phyloP scores from a whole-genome alignment of 2,113 vertebrate species.

The Trichomycterus rosablanca region DNA sequence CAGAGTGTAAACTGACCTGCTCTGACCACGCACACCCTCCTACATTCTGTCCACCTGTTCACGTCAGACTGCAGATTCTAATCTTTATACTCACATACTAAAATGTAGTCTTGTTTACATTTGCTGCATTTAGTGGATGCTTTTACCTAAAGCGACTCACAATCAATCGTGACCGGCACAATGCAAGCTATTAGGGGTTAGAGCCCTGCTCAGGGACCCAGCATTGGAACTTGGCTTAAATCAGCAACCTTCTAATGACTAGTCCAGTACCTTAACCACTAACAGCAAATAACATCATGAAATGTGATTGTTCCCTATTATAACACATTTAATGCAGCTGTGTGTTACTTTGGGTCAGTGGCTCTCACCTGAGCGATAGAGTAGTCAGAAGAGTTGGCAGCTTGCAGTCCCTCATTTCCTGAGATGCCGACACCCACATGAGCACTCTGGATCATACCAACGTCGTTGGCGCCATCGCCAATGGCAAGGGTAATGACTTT shows the following conservation, averaged over 20 bases:
- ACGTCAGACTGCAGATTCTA: slow-evolving; percentile 31
- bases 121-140: no score
- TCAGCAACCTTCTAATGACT: no score
- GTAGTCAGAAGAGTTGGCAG: slow-evolving; percentile 97
- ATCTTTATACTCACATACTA: slow-evolving; percentile 1
- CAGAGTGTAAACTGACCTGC: slow-evolving; percentile 35
- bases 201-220: no score
- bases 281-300: no score
- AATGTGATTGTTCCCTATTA: no score
- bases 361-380: slow-evolving; percentile 95
- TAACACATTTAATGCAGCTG: no score
- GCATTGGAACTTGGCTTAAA: no score
- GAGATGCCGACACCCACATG: slow-evolving; percentile 96
- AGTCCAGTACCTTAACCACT: no score
- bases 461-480: slow-evolving; percentile 94
- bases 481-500: slow-evolving; percentile 94
- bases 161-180: no score
- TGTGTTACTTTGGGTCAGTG: not conserved
- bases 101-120: no score
- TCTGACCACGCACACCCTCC: slow-evolving; percentile 20
- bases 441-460: slow-evolving; percentile 97
- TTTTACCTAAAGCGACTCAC: no score
- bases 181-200: no score
- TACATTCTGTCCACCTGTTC: slow-evolving; percentile 29
- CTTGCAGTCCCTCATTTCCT: slow-evolving; percentile 95